phyloP scores from a whole-genome alignment of 2,888 invertebrate species.

The Thereva nobilitata region DNA sequence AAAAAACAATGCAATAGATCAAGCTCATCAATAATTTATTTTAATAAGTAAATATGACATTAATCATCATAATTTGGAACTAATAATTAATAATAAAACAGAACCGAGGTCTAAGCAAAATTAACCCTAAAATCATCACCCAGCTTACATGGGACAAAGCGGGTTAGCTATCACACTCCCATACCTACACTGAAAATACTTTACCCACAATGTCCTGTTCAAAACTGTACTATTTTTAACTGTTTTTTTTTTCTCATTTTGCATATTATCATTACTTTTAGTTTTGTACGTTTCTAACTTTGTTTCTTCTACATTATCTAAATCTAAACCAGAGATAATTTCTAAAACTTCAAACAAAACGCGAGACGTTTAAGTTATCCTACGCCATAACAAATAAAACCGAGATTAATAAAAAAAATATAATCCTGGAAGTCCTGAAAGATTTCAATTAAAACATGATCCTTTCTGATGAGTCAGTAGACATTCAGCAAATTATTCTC shows the following conservation, averaged over 20 bases:
- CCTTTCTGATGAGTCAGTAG: conserved; percentile 62
- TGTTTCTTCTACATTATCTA: too few relatives aligned
- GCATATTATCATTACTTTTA: too few relatives aligned
- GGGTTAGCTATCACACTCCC: not conserved
- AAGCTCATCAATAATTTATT: conserved; percentile 24
- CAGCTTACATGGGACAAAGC: not conserved
- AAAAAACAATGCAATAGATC: too few relatives aligned
- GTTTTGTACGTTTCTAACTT: too few relatives aligned
- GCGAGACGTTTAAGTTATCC: too few relatives aligned
- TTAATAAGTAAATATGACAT: conserved; percentile 22
- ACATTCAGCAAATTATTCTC: conserved; percentile 87
- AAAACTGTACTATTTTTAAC: too few relatives aligned
- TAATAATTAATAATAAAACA: conserved; percentile 22
- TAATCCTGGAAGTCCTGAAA: conserved; percentile 8
- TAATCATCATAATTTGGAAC: conserved; percentile 23
- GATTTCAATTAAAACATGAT: conserved; percentile 8
- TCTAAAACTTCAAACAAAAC: too few relatives aligned
- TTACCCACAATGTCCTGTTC: not conserved
- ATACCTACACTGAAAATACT: too few relatives aligned
- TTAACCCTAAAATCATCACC: conserved; percentile 1
- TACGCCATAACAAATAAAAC: not conserved
- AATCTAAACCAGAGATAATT: too few relatives aligned
- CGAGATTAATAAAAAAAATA: conserved; percentile 17
- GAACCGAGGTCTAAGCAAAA: conserved; percentile 17
- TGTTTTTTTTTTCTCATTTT: too few relatives aligned